Percentiles rank a stretch among this genome's conserved stretches.
phyloP scores from a whole-genome alignment of 2,888 invertebrate species.

The Merodon equestris region DNA sequence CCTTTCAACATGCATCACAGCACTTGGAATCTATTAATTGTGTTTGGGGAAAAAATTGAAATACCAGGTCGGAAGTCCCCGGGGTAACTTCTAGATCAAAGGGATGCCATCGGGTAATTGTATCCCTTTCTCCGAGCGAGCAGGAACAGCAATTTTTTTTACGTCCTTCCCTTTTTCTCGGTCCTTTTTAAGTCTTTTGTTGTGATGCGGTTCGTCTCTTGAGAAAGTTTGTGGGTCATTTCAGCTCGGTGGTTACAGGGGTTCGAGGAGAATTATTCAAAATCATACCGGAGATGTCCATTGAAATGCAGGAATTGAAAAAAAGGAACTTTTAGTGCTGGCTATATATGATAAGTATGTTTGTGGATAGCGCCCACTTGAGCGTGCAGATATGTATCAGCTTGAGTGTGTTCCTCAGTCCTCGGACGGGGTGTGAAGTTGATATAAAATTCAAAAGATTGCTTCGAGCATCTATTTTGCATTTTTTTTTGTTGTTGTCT shows the following conservation, averaged over 20 bases:
- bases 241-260: no score
- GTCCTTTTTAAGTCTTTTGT: no score
- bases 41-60: slow-evolving; percentile 2
- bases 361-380: slow-evolving; percentile 5
- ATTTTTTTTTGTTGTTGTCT: not conserved
- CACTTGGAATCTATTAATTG: slow-evolving; percentile 1
- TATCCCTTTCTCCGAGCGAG: not conserved
- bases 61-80: slow-evolving; percentile 1
- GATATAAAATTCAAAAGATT: slow-evolving; percentile 7
- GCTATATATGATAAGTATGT: not conserved
- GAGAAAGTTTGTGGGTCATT: no score
- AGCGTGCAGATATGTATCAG: not conserved
- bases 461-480: not conserved
- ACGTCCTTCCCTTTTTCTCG: no score
- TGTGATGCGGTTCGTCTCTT: no score
- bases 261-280: not conserved
- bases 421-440: slow-evolving; percentile 18
- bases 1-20: slow-evolving; percentile 21
- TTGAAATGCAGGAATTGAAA: slow-evolving; percentile 21
- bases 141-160: no score
- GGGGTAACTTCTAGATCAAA: slow-evolving; percentile 41
- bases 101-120: slow-evolving; percentile 46
- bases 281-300: not conserved
- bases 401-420: no score
- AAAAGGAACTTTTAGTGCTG: slow-evolving; percentile 9